phyloP scores from a whole-genome alignment of 2,113 vertebrate genomes.

The Verasper variegatus region DNA sequence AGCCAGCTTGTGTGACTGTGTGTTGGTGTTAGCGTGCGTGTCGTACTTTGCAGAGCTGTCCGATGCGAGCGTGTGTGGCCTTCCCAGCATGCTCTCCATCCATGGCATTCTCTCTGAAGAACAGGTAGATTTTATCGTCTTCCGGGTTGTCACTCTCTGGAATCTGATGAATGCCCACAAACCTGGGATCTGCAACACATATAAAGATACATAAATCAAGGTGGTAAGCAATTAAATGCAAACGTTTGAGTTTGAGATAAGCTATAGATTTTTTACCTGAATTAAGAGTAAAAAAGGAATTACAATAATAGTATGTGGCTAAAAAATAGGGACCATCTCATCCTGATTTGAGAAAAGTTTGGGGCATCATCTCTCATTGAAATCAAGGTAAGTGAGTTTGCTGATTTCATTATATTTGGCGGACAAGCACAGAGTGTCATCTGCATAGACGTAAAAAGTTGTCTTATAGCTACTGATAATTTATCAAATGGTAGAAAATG shows the following conservation, averaged over 20 bases:
- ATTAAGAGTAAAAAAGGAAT: too few relatives aligned
- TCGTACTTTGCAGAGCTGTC: slow-evolving; percentile 96
- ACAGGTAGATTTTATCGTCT: slow-evolving; percentile 97
- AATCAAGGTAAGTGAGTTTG: too few relatives aligned
- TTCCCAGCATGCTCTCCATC: slow-evolving; percentile 96
- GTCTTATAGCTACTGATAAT: too few relatives aligned
- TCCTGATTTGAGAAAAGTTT: too few relatives aligned
- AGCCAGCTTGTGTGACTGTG: slow-evolving; percentile 4
- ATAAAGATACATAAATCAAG: background rate
- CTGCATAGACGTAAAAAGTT: too few relatives aligned
- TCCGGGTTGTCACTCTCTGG: slow-evolving; percentile 97
- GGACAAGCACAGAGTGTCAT: too few relatives aligned
- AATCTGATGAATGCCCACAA: slow-evolving; percentile 91
- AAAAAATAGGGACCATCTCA: too few relatives aligned
- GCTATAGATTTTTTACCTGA: too few relatives aligned
- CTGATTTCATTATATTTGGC: too few relatives aligned
- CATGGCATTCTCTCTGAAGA: slow-evolving; percentile 97
- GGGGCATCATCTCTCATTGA: too few relatives aligned
- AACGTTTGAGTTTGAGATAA: background rate
- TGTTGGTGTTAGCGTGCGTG: slow-evolving; percentile 2
- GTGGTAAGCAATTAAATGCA: background rate
- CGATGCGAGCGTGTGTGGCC: slow-evolving; percentile 94
- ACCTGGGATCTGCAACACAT: slow-evolving; percentile 89
- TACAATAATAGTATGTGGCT: too few relatives aligned
- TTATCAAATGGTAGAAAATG: too few relatives aligned